A percentile compares a stretch with the other conserved stretches of the same genome.
Evolutionary conservation across 2,797 vertebrate genomes (phyloP).

Genomic region (Silurus lanzhouensis): DNA sequence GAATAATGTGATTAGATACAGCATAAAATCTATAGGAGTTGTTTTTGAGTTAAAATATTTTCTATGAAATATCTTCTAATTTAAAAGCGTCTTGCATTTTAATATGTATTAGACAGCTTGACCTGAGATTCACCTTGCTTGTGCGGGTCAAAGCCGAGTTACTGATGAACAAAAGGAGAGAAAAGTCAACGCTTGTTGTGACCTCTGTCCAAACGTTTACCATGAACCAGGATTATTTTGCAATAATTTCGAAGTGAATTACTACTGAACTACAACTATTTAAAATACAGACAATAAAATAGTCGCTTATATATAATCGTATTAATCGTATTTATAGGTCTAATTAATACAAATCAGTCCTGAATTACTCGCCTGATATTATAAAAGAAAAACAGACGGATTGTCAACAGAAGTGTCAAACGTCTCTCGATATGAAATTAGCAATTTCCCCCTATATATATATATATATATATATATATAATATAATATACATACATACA

Average conservation of each 20-base stretch:
- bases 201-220: slow-evolving; percentile 48
- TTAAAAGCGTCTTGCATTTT: slow-evolving; percentile 74
- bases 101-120: slow-evolving; percentile 91
- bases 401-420: not conserved
- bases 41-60: not conserved
- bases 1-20: not conserved
- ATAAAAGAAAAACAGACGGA: not conserved
- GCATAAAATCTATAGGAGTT: not conserved
- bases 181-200: slow-evolving; percentile 85
- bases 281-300: no score
- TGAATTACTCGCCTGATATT: no score
- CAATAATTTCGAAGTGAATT: not conserved
- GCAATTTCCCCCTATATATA: not conserved
- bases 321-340: not conserved
- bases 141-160: slow-evolving; percentile 97
- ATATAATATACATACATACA: no score
- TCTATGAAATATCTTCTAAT: not conserved
- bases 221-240: slow-evolving; percentile 12
- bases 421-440: not conserved
- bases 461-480: no score
- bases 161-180: slow-evolving; percentile 92
- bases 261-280: no score
- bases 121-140: slow-evolving; percentile 97
- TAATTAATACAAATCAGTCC: not conserved
- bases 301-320: no score